phyloP scores from a whole-genome alignment of 2,113 vertebrate species.

The Brevimyrus niger region DNA sequence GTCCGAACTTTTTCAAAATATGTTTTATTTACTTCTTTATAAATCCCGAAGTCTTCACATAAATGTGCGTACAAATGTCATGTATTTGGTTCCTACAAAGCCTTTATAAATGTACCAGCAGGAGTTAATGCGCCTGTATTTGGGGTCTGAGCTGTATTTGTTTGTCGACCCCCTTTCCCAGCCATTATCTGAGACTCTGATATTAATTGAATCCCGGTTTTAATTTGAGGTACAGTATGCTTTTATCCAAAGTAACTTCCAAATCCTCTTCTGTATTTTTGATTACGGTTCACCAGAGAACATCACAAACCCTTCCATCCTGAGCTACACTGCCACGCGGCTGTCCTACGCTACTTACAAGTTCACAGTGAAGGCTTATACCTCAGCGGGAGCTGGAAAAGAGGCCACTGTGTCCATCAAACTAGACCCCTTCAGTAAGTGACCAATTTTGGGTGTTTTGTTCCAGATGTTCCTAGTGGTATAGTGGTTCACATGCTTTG shows the following conservation, averaged over 20 bases:
- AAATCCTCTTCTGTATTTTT: background rate
- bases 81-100: background rate
- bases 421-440: conserved; percentile 47
- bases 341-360: conserved; percentile 47
- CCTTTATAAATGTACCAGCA: background rate
- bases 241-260: background rate
- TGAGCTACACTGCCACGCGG: conserved; percentile 43
- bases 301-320: conserved; percentile 35
- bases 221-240: background rate
- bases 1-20: no score
- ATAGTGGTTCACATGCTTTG: background rate
- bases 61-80: no score
- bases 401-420: conserved; percentile 46
- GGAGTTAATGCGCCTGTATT: no score
- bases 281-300: conserved; percentile 40
- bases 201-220: background rate
- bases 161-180: background rate
- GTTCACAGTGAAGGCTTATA: conserved; percentile 63
- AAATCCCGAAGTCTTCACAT: no score
- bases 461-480: background rate
- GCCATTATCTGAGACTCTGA: background rate
- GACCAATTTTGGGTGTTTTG: background rate
- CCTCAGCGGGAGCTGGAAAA: conserved; percentile 51
- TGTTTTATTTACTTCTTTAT: no score
- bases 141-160: no score